Evolutionary conservation across 1,140 invertebrate genomes (phyloP), one percentile per base, ranked within the genome.

Genomic region (Lethrus apterus): DNA sequence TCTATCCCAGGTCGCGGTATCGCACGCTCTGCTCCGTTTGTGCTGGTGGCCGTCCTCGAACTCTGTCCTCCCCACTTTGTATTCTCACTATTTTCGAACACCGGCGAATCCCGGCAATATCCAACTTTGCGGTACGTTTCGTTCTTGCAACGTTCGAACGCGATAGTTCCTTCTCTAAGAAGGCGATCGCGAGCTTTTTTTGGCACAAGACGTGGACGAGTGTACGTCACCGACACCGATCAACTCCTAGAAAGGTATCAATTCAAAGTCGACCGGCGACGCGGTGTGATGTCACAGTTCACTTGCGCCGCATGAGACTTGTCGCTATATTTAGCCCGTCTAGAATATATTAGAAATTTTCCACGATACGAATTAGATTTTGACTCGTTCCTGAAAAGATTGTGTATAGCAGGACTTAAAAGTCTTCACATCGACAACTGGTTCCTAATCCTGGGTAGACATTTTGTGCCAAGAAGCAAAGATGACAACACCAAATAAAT

Each of bases 181-280:
- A 24, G 30, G 19, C 30, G 43, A 40, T 34, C 42, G 41, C 42
- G 32, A 35, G 43, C 35, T 40, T 34, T 44, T 38, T 44, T 52
- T 52, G 50, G 45, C 45, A 48, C 45, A 18, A 21, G 35, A 3
- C 24, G 10, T 11, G 18, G 24, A 33, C 21, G 31, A 20, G 44
- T 26, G 21, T 23, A 38, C 52, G 48, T 50, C 47, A 44, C 31
- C 14, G 32, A 29, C 26, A 33, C 40, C n/a, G 9, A 11, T 45
- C 46, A 49, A 56, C 54, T 57, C 57, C 57, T 35, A 48, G 54
- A 57, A 59, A 54, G 57, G 57, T 52, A 52, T 42, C 51, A 57
- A 55, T 55, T 56, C 48, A 44, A 51, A 13, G 33, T 24, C 43
- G 29, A 23, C 34, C 29, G 48, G 32, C 50, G 47, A 46, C 46